These are phyloP conservation scores for Cinclus mexicanus DNA, from an alignment of 2,113 vertebrate genomes.

Conservation along the genomic window DNA sequence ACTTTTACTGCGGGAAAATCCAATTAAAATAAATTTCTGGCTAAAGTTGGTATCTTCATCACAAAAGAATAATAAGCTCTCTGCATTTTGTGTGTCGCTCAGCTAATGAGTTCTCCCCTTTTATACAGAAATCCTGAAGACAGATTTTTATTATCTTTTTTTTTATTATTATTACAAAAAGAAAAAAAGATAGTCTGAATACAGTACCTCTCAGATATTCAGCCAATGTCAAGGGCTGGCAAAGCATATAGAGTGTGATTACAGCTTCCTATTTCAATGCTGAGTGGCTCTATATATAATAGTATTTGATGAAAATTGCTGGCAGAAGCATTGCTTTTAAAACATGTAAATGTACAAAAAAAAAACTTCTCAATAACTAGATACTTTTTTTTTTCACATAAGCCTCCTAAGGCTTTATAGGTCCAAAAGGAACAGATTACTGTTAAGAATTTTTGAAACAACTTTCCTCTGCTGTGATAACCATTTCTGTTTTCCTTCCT, in stretches of 20 bases:
- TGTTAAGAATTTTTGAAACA: not conserved
- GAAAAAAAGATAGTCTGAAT: not conserved
- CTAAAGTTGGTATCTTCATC: not conserved
- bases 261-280: slow-evolving; percentile 12
- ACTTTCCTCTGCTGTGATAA: not conserved
- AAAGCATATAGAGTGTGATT: slow-evolving; percentile 1
- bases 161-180: not conserved
- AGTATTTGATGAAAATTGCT: slow-evolving; percentile 29
- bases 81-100: not conserved
- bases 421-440: not conserved
- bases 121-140: not conserved
- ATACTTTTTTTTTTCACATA: not conserved
- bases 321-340: slow-evolving; percentile 17
- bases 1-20: slow-evolving; percentile 16
- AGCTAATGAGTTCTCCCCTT: slow-evolving; percentile 12
- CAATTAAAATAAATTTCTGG: slow-evolving; percentile 23
- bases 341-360: not conserved
- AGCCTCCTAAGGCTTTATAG: not conserved
- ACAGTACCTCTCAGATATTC: slow-evolving; percentile 2
- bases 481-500: not conserved
- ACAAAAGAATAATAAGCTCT: not conserved
- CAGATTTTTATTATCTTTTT: not conserved
- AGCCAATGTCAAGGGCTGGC: slow-evolving; percentile 12
- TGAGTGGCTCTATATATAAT: slow-evolving; percentile 47
- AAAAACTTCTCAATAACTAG: not conserved